Base-by-base conservation (phyloP, 1,140 invertebrate species). In the Penaeus japonicus region DNA sequence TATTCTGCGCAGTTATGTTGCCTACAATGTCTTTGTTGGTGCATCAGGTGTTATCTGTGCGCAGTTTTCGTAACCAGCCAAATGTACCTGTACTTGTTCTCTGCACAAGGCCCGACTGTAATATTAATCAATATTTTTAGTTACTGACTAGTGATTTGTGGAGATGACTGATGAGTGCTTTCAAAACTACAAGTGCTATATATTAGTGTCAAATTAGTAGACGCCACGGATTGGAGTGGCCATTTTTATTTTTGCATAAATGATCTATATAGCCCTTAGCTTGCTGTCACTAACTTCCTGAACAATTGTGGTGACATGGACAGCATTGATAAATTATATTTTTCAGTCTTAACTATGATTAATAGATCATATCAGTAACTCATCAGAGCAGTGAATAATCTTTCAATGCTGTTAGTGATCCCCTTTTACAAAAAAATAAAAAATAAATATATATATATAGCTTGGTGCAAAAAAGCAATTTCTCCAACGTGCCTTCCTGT, bases 171-270 rank as follows among this genome's bases (percentile, higher is more conserved):
- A 85, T 78, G 87, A 89, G 87, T 89, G 87, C 87, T 89, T 89
- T 89, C 87, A 89, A 89, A 89, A 78, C 82, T 89, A 79, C 55
- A 84, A 89, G 87, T 89, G 87, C 87, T 89, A 89, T 89, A 82
- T 79, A 55, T 84, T 77, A 78, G 87, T 89, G 87, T 89, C 87
- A 89, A 89, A 89, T 65, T 79, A 85, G 83, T 75, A 89, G 62
- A 59, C 53, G 73, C 70, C 77, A 70, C 83, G 55, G 57, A 53
- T 62, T 80, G 83, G 39, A 73, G 87, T 79, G 77, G 77, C 85
- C 85, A 80, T 65, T 82, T 70, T 89, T 89, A 84, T 77, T 84
- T 84, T 53, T 89, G 82, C 54, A 83, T 80, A 62, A 54, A 81
- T 78, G 73, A 77, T 20, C 24, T 54, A 30, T 55, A 57, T 78